Conservation (phyloP, 2,888 invertebrate genomes). For the Dryadula phaetusa region DNA sequence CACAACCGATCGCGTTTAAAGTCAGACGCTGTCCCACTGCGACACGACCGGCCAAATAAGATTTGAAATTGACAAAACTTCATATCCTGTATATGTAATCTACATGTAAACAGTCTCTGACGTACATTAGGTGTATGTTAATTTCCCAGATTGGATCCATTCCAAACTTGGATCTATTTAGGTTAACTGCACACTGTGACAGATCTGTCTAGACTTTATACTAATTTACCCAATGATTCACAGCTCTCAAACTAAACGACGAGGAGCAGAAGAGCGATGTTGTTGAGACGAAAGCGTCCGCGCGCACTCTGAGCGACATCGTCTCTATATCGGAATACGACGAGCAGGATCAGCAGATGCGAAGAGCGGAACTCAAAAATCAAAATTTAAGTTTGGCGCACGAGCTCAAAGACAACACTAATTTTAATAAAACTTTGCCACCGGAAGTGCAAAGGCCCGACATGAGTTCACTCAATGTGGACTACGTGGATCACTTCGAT, state of each 20-base stretch:
- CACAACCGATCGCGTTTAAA: too few species aligned
- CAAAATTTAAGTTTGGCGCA: constrained; percentile 62
- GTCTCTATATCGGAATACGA: constrained; percentile 90
- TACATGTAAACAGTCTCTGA: too few species aligned
- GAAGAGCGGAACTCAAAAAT: constrained; percentile 73
- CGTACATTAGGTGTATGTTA: background rate
- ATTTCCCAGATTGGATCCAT: constrained; percentile 36
- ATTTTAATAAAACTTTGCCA: constrained; percentile 65
- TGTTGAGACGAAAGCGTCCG: constrained; percentile 85
- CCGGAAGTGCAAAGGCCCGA: constrained; percentile 66
- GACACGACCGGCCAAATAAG: too few species aligned
- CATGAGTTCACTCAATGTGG: constrained; percentile 72
- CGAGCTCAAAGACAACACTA: constrained; percentile 56
- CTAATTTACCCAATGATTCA: constrained; percentile 51
- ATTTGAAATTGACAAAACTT: too few species aligned
- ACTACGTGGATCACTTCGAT: constrained; percentile 66
- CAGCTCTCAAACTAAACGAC: constrained; percentile 85
- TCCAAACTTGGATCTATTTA: constrained; percentile 45
- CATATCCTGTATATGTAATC: too few species aligned
- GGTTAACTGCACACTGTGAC: constrained; percentile 42
- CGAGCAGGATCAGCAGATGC: constrained; percentile 85
- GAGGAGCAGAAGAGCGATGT: constrained; percentile 77
- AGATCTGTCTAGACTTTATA: constrained; percentile 45
- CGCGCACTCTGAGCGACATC: constrained; percentile 88
- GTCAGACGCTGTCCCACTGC: too few species aligned